A percentile compares a stretch with the other conserved stretches of the same genome.
Evolutionary conservation across 2,113 vertebrate genomes (phyloP).

Genomic region (Zootoca vivipara): DNA sequence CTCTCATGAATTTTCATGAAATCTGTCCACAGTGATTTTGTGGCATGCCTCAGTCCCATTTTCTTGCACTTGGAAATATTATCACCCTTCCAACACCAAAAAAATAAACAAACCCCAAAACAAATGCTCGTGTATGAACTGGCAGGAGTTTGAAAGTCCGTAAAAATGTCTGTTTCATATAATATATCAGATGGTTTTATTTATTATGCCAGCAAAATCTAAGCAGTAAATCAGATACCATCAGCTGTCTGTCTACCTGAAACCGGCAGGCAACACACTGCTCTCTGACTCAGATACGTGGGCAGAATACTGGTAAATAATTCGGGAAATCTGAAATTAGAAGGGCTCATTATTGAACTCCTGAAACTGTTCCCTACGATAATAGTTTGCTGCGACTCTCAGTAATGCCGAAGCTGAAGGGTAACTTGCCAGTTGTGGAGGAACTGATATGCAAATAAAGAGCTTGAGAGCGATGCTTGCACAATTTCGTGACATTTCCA

Average conservation of each 20-base stretch:
- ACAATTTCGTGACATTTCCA: conserved; percentile 48
- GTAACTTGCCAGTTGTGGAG: conserved; percentile 3
- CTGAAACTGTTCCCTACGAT: background rate
- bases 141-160: background rate
- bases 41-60: conserved; percentile 8
- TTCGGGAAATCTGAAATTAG: background rate
- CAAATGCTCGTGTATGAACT: conserved; percentile 4
- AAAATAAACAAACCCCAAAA: background rate
- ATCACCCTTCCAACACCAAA: conserved; percentile 34
- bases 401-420: fast-evolving
- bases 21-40: background rate
- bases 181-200: conserved; percentile 2
- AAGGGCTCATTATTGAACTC: background rate
- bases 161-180: background rate
- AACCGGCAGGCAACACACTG: background rate
- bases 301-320: background rate
- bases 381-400: background rate
- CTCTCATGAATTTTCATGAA: background rate
- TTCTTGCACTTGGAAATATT: conserved; percentile 51
- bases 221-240: background rate
- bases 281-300: background rate
- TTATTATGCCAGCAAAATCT: conserved; percentile 4
- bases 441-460: conserved; percentile 34
- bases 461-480: conserved; percentile 6
- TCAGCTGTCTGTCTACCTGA: background rate